phyloP scores from a whole-genome alignment of 2,888 invertebrate genomes.

The Meloe dianella region DNA sequence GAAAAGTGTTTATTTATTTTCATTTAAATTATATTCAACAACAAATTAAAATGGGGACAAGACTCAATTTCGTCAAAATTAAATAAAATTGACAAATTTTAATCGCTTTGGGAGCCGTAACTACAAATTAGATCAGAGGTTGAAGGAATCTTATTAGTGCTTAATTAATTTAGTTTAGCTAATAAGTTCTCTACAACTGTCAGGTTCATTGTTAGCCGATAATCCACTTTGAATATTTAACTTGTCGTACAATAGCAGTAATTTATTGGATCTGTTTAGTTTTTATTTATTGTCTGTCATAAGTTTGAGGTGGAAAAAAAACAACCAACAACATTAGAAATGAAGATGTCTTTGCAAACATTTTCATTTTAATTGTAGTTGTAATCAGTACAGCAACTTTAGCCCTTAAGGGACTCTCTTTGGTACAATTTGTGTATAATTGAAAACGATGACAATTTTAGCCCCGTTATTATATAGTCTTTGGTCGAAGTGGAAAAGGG shows the following conservation, averaged over 20 bases:
- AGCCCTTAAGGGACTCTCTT: constrained; percentile 4
- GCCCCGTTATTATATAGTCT: neutral
- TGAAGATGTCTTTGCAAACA: too few species aligned
- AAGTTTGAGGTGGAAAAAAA: neutral
- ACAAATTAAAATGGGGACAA: neutral
- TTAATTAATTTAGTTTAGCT: constrained; percentile 12
- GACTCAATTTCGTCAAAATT: neutral
- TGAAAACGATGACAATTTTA: constrained; percentile 20
- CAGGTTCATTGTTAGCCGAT: constrained; percentile 5
- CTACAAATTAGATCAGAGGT: constrained; percentile 11
- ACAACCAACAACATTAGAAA: too few species aligned
- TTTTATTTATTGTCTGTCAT: neutral
- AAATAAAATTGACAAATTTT: constrained; percentile 1
- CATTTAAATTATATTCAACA: neutral
- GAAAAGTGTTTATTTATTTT: too few species aligned
- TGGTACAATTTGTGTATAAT: constrained; percentile 12
- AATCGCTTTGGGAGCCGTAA: constrained; percentile 1
- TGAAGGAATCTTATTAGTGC: constrained; percentile 7
- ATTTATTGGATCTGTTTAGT: neutral
- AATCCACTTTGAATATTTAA: constrained; percentile 8
- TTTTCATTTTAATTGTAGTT: neutral
- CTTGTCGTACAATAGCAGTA: neutral
- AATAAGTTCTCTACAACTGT: constrained; percentile 11
- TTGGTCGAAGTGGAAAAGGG: neutral
- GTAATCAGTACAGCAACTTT: neutral